These are phyloP conservation scores for Brevimyrus niger DNA, from an alignment of 2,113 vertebrate genomes.

Conservation along the genomic window DNA sequence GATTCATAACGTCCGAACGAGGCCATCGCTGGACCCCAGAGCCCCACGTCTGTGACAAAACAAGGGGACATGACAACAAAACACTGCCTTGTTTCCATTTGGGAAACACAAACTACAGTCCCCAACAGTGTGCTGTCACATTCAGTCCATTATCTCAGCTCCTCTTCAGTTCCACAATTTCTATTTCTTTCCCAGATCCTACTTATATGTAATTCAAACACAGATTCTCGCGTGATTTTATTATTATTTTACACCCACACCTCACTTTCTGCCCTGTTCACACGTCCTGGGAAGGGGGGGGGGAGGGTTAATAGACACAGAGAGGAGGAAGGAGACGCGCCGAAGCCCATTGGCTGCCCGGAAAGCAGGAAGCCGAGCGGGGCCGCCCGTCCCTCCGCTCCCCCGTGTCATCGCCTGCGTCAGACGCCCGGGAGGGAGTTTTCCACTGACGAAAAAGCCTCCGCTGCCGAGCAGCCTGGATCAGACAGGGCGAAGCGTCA, in stretches of 20 bases:
- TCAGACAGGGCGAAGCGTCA: slow-evolving; percentile 25
- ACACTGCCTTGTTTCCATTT: neutral
- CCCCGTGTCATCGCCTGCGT: slow-evolving; percentile 30
- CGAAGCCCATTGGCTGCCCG: slow-evolving; percentile 13
- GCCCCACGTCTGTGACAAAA: neutral
- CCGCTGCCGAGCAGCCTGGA: slow-evolving; percentile 38
- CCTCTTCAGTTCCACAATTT: neutral
- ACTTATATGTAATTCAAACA: neutral
- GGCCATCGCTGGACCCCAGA: neutral
- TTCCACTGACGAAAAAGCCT: slow-evolving; percentile 65
- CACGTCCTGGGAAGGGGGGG: neutral
- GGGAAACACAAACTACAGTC: neutral
- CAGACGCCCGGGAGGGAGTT: slow-evolving; percentile 57
- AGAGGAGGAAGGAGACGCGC: neutral
- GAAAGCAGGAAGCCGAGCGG: slow-evolving; percentile 16
- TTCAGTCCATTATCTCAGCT: neutral
- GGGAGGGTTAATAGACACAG: neutral
- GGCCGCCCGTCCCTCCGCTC: neutral
- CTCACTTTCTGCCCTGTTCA: neutral
- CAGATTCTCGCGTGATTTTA: neutral
- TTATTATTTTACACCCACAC: neutral
- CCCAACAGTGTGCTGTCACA: neutral
- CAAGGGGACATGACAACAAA: neutral
- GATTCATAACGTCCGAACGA: neutral
- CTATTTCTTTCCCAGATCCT: neutral